Evolutionary conservation across 1,140 invertebrate species (phyloP), one percentile per base, ranked within the genome.

Genomic region (Stegodyphus dumicola): DNA sequence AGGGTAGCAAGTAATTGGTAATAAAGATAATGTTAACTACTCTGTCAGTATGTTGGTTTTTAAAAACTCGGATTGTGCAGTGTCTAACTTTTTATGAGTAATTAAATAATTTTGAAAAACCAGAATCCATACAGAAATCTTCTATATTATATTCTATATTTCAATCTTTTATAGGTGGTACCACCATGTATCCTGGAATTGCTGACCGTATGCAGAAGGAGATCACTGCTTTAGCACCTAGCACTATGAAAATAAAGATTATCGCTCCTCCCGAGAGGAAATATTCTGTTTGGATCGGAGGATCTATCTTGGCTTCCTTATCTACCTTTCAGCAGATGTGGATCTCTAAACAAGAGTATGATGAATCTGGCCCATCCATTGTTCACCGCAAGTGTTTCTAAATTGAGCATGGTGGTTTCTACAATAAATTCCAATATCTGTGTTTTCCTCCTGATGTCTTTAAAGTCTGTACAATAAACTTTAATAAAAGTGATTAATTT

Each of bases 201-300:
- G 91, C 91, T 87, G 91, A 91, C 85, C 88, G 91, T 84, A 91
- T 91, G 91, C 91, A 91, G 85, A 92, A 91, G 69, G 90, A 91
- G 85, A 91, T 90, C 81, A 90, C 89, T 52, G 89, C 89, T 65
- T 89, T 92, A 9, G 91, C 91, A 48, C 91, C 91, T 65, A 74
- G 75, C 54, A 90, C 90, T 54, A 91, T 91, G 89, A 91, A 91
- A 80, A 91, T 91, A 87, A 91, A 91, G 89, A 91, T 91, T 85
- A 91, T 91, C 75, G 91, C 91, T 69, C 90, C 92, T 86, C 92
- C 96, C 79, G 96, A 97, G 90, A 94, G 96, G 91, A 96, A 97
- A 90, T 96, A 97, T 93, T 96, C 95, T 91, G 95, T 96, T 90
- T 96, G 95, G 95, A 96, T 96, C 88, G 92, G 92, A 71, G 95